Percentiles rank a stretch among this genome's conserved stretches.
These are phyloP conservation scores for Cerastoderma edule DNA, from an alignment of 2,888 invertebrate species.

Conservation along the genomic window DNA sequence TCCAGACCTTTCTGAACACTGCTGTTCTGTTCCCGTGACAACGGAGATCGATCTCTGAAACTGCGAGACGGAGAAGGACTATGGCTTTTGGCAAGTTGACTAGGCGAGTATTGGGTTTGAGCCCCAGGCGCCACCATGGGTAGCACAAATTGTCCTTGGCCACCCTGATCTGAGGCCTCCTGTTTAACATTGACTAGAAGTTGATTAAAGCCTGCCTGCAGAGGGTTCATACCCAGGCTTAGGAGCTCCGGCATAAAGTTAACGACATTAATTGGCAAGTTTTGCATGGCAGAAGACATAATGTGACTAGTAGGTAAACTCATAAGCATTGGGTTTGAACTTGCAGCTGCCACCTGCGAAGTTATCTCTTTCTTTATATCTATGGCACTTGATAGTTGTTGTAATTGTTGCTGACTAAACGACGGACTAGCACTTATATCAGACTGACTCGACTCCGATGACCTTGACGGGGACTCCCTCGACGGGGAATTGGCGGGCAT, in stretches of 20 bases:
- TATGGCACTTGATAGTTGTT: conserved; percentile 28
- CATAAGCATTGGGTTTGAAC: not conserved
- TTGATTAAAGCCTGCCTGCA: conserved; percentile 52
- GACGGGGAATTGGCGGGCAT: conserved; percentile 46
- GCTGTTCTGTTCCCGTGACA: conserved; percentile 22
- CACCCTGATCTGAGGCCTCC: conserved; percentile 41
- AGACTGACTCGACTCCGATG: conserved; percentile 11
- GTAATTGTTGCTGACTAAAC: conserved; percentile 48
- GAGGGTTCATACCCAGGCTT: conserved; percentile 13
- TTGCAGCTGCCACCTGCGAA: not conserved
- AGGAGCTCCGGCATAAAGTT: conserved; percentile 45
- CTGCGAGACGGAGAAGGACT: conserved; percentile 45
- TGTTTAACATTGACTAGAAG: conserved; percentile 67
- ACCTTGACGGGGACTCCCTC: conserved; percentile 36
- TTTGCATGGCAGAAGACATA: conserved; percentile 27
- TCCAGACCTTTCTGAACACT: conserved; percentile 38
- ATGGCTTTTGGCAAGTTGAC: conserved; percentile 37
- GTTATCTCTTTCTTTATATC: conserved; percentile 22
- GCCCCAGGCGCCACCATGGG: conserved; percentile 9
- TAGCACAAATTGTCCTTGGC: conserved; percentile 19
- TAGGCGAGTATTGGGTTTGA: conserved; percentile 37
- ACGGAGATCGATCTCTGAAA: conserved; percentile 44
- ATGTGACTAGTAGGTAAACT: conserved; percentile 29
- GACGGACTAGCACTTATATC: conserved; percentile 8
- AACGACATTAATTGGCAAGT: conserved; percentile 48